Evolutionary conservation across 2,113 vertebrate species (phyloP).

Genomic region (Pseudorasbora parva): DNA sequence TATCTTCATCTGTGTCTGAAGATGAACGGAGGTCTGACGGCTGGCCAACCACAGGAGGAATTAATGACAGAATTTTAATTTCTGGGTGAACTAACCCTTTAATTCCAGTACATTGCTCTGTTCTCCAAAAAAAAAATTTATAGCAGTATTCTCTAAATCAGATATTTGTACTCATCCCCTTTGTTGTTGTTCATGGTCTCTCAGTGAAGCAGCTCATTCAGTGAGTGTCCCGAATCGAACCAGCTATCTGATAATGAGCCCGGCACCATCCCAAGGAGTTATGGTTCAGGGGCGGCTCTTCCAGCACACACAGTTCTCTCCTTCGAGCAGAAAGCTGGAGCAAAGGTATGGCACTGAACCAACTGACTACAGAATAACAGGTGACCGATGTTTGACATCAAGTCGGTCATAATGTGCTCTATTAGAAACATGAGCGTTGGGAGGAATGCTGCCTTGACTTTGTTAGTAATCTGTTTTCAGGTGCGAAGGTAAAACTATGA

Average conservation of each 20-base stretch:
- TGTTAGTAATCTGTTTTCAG: neutral
- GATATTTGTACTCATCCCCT: neutral
- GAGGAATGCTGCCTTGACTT: neutral
- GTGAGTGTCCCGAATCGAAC: slow-evolving; percentile 71
- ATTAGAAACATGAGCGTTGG: neutral
- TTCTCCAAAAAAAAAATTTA: no score
- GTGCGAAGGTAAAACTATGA: neutral
- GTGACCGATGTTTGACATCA: neutral
- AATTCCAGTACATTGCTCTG: neutral
- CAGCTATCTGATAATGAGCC: slow-evolving; percentile 71
- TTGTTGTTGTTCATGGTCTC: slow-evolving; percentile 14
- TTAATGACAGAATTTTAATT: no score
- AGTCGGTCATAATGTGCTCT: no score
- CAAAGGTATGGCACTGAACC: slow-evolving; percentile 81
- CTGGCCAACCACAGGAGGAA: no score
- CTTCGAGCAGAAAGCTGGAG: slow-evolving; percentile 81
- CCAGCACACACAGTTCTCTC: slow-evolving; percentile 82
- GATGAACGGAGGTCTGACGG: no score
- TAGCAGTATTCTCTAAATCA: neutral
- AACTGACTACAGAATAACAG: neutral
- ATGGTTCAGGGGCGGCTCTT: slow-evolving; percentile 87
- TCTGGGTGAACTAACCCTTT: no score
- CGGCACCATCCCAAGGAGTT: slow-evolving; percentile 75
- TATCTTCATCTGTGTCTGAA: no score
- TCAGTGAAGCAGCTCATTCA: slow-evolving; percentile 82